Conservation (phyloP, 2,797 vertebrate species). For the Cossypha heuglini region DNA sequence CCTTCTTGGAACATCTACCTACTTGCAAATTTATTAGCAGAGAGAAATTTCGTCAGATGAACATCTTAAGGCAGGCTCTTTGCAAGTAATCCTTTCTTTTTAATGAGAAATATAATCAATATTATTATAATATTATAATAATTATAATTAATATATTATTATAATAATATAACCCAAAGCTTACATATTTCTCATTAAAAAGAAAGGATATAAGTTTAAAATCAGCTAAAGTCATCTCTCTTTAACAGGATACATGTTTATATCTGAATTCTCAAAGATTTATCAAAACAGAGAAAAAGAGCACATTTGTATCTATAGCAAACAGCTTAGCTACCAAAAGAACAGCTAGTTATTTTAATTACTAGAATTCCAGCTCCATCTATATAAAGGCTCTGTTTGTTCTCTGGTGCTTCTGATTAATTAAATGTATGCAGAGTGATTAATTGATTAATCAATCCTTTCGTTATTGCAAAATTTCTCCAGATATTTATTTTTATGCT, state of each 20-base stretch:
- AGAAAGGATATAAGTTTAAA: neutral
- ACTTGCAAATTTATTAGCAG: neutral
- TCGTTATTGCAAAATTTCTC: neutral
- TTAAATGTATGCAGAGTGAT: constrained; percentile 35
- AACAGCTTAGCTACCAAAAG: neutral
- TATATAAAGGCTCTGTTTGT: neutral
- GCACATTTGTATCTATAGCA: neutral
- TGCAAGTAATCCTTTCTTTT: neutral
- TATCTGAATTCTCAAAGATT: neutral
- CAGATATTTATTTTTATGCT: neutral
- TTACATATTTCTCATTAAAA: neutral
- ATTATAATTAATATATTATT: neutral
- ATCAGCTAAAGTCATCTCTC: neutral
- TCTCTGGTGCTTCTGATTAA: constrained; percentile 12
- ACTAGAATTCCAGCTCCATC: neutral
- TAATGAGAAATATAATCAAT: too few relatives aligned
- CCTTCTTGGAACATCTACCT: neutral
- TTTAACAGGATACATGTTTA: neutral
- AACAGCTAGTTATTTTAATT: constrained; percentile 30
- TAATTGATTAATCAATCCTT: constrained; percentile 56
- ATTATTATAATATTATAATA: too few relatives aligned
- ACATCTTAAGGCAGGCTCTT: neutral
- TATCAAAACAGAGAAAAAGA: neutral
- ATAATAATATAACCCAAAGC: neutral
- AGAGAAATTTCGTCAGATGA: neutral